Base-by-base conservation (phyloP, 2,888 invertebrate species). In the Minunthozetes semirufus region DNA sequence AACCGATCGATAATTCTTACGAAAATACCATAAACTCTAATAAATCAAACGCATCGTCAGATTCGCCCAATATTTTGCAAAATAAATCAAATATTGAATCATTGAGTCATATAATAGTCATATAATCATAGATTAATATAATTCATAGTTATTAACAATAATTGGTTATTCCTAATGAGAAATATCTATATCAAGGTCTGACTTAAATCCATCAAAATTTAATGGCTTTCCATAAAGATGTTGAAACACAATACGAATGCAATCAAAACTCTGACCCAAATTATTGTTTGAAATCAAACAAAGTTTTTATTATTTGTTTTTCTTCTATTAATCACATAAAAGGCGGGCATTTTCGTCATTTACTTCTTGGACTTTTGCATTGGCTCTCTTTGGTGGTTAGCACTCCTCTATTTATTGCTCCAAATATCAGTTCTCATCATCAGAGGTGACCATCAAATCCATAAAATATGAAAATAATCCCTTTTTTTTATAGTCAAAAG, bases 331-430 rank as follows among this genome's bases (percentile, higher is more conserved):
- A 50, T 53, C 8, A 27, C 25, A 33, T 33, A 27, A 56, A 56
- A 53, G 53, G 72, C 56, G 25, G 72, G 72, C 13, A 48, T 72
- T 22, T 72, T 78, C 76, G 87, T 92, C 72, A 88, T 93, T 2
- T 93, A 93, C 82, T 92, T 91, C 82, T 83, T 93, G 82, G 94
- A 94, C 84, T 90, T 90, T 82, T 88, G 89, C 29, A 86, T 93
- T 81, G 91, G 91, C 19, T 92, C 92, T 5, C 86, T 89, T 4
- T 94, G 94, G 94, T 93, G 92, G 89, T 87, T 93, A 75, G 88
- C 92, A 82, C 86, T 90, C 73, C 84, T 93, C 59, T 91, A 93
- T 82, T 75, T 80, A 63, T 76, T 77, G 2, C 75, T 78, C 75
- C 85, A 91, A 68, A 84, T 90, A 66, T 78, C 78, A 19, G 71